A percentile compares a stretch with the other conserved stretches of the same genome.
phyloP scores from a whole-genome alignment of 2,888 invertebrate species.

The Chymomyza caudatula region DNA sequence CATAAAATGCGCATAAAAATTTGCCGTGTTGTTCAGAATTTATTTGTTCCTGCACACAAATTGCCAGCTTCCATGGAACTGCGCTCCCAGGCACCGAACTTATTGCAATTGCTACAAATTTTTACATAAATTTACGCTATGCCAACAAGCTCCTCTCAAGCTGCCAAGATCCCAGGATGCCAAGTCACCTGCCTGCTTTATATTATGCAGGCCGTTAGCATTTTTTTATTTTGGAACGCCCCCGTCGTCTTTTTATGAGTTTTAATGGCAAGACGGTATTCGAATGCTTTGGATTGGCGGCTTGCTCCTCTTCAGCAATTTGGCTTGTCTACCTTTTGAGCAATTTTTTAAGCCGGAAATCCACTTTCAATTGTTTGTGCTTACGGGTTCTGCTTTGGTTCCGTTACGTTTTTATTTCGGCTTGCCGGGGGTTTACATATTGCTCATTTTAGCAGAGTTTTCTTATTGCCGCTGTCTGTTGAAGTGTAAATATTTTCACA shows the following conservation, averaged over 20 bases:
- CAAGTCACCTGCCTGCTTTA: slow-evolving; percentile 5
- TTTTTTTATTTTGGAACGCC: slow-evolving; percentile 26
- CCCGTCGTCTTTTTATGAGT: slow-evolving; percentile 50
- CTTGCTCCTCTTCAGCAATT: slow-evolving; percentile 7
- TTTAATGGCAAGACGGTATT: slow-evolving; percentile 38
- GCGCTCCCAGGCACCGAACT: slow-evolving; percentile 46
- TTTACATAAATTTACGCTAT: slow-evolving; percentile 72
- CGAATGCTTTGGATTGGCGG: slow-evolving; percentile 16
- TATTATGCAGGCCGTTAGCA: slow-evolving; percentile 49
- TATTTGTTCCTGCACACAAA: slow-evolving; percentile 62
- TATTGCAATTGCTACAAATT: slow-evolving; percentile 68
- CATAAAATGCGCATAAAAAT: slow-evolving; percentile 36
- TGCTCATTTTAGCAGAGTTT: slow-evolving; percentile 50
- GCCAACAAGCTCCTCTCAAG: slow-evolving; percentile 21
- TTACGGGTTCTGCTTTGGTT: slow-evolving; percentile 27
- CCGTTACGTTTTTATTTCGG: neutral
- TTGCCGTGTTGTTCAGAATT: slow-evolving; percentile 34
- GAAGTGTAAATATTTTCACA: slow-evolving; percentile 71
- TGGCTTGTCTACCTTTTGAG: slow-evolving; percentile 40
- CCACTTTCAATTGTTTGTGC: slow-evolving; percentile 74
- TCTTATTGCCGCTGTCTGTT: slow-evolving; percentile 56
- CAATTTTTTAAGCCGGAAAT: slow-evolving; percentile 67
- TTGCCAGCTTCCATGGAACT: slow-evolving; percentile 32
- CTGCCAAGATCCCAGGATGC: slow-evolving; percentile 10
- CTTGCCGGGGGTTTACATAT: slow-evolving; percentile 59